These are phyloP conservation scores for Oscheius myriophilus DNA, from an alignment of 2,888 invertebrate genomes.

Conservation along the genomic window DNA sequence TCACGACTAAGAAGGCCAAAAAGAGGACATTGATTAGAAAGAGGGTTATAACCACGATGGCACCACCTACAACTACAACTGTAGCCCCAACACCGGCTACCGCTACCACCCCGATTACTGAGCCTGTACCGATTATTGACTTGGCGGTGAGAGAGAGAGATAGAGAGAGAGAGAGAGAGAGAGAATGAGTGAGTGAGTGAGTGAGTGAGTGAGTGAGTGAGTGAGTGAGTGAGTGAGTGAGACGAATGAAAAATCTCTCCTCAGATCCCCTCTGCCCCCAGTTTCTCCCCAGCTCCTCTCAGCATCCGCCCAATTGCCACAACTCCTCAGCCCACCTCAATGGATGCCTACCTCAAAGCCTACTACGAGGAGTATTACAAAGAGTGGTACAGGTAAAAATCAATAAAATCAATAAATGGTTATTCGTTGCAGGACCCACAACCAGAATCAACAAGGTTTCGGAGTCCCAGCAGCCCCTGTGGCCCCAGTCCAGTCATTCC, in stretches of 20 bases:
- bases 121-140: constrained; percentile 7
- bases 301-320: background rate
- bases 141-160: background rate
- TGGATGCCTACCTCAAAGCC: constrained; percentile 16
- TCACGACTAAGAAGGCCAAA: background rate
- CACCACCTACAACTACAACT: constrained; percentile 2
- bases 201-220: too few relatives aligned
- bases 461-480: background rate
- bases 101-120: constrained; percentile 8
- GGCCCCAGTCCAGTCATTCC: background rate
- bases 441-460: constrained; percentile 1
- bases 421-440: constrained; percentile 6
- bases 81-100: background rate
- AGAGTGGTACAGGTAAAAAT: constrained; percentile 25
- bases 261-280: too few relatives aligned
- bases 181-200: too few relatives aligned
- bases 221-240: too few relatives aligned
- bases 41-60: constrained; percentile 13
- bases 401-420: background rate
- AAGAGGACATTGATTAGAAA: background rate
- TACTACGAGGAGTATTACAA: constrained; percentile 25
- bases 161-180: too few relatives aligned
- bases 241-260: too few relatives aligned
- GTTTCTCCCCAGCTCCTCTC: background rate
- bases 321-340: background rate